phyloP scores from a whole-genome alignment of 2,797 vertebrate genomes.

The Phalloptychus januarius region DNA sequence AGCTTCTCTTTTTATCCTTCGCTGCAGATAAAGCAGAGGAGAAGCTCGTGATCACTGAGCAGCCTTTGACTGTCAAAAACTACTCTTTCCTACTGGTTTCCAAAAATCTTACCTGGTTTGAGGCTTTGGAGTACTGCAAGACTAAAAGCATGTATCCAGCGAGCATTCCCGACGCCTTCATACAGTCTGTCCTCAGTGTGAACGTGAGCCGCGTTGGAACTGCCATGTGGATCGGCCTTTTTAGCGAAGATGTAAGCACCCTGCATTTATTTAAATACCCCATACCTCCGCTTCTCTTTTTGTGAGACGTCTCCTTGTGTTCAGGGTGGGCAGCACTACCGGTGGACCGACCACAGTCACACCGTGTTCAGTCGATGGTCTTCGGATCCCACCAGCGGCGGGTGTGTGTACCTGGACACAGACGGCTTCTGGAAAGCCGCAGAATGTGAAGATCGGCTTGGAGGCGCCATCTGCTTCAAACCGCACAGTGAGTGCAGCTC shows the following conservation, averaged over 20 bases:
- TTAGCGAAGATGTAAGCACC: conserved; percentile 85
- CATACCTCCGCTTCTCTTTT: neutral
- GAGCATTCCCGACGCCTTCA: conserved; percentile 86
- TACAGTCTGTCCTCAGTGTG: conserved; percentile 87
- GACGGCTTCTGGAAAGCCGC: conserved; percentile 94
- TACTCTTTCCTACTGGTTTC: conserved; percentile 85
- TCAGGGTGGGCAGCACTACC: conserved; percentile 88
- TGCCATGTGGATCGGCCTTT: conserved; percentile 93
- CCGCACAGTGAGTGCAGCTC: conserved; percentile 79
- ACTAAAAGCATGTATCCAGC: conserved; percentile 83
- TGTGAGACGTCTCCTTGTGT: neutral
- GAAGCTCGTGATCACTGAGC: conserved; percentile 56
- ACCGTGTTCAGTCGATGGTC: conserved; percentile 91
- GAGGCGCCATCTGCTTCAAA: conserved; percentile 89
- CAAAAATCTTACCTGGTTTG: conserved; percentile 88
- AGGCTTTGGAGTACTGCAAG: conserved; percentile 82
- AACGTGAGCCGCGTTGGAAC: conserved; percentile 69
- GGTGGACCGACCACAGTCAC: conserved; percentile 90
- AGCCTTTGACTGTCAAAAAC: conserved; percentile 73
- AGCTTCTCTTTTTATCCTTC: neutral
- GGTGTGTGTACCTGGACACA: conserved; percentile 89
- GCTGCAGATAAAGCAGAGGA: conserved; percentile 73
- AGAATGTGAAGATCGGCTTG: conserved; percentile 81
- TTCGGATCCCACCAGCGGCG: conserved; percentile 76
- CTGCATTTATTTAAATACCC: neutral